Evolutionary conservation across 2,797 vertebrate genomes (phyloP).

Genomic region (Thunnus albacares): DNA sequence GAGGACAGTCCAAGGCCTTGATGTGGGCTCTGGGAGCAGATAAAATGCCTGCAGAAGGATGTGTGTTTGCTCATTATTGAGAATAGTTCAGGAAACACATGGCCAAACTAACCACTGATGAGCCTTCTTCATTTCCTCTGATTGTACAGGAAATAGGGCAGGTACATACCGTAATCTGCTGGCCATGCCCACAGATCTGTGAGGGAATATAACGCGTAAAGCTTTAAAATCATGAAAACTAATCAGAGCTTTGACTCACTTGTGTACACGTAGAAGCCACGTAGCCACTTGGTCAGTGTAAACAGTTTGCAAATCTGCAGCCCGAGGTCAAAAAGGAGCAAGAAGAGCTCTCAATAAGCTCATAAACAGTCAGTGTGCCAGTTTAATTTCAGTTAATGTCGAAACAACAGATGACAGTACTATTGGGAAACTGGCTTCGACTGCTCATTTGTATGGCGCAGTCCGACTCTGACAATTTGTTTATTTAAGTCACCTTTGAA

Average conservation of each 20-base stretch:
- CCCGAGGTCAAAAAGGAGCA: constrained; percentile 39
- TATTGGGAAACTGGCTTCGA: constrained; percentile 13
- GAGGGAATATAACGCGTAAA: neutral
- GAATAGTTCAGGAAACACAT: constrained; percentile 77
- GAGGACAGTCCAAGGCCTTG: constrained; percentile 73
- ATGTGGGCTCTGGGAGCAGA: constrained; percentile 79
- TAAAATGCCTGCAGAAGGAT: constrained; percentile 74
- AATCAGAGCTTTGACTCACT: constrained; percentile 2
- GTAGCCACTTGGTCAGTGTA: constrained; percentile 15
- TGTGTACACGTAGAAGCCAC: constrained; percentile 19
- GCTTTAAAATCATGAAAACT: constrained; percentile 1
- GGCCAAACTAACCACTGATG: constrained; percentile 56
- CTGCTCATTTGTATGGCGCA: constrained; percentile 5
- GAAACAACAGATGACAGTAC: constrained; percentile 26
- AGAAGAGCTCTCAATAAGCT: constrained; percentile 15
- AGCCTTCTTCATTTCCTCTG: constrained; percentile 65
- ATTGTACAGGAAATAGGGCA: constrained; percentile 61
- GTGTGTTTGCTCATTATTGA: constrained; percentile 72
- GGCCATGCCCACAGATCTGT: neutral
- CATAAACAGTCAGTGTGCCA: constrained; percentile 10
- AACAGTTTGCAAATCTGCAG: constrained; percentile 48
- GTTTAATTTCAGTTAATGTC: constrained; percentile 41
- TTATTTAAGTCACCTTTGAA: constrained; percentile 8
- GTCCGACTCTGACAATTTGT: constrained; percentile 2
- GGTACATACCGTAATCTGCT: constrained; percentile 48